Conservation (phyloP, 2,888 invertebrate genomes). For the Thera obeliscata region DNA sequence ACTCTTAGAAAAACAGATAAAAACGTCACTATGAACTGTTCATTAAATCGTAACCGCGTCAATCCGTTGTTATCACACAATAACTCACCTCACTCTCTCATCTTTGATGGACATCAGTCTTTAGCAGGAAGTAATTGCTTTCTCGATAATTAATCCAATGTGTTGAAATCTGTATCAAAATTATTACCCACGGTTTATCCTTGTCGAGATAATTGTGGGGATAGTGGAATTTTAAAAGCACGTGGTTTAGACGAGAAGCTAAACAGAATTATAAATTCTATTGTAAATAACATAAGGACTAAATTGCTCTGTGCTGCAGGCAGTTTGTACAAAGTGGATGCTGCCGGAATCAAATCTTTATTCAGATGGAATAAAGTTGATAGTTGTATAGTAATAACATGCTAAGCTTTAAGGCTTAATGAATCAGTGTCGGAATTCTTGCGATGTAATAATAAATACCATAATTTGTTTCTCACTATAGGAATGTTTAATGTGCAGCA, state of each 20-base stretch:
- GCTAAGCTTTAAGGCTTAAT: neutral
- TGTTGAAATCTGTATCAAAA: constrained; percentile 17
- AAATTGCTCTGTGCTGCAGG: neutral
- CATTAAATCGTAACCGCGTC: neutral
- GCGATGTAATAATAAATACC: neutral
- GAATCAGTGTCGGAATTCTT: constrained; percentile 7
- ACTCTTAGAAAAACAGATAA: too few relatives aligned
- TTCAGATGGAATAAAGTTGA: neutral
- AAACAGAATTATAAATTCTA: constrained; percentile 1
- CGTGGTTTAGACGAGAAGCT: constrained; percentile 2
- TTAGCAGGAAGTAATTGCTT: constrained; percentile 6
- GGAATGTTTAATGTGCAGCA: neutral
- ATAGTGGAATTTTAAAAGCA: constrained; percentile 12
- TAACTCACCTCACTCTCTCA: neutral
- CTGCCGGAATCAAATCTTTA: constrained; percentile 5
- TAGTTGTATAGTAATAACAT: neutral
- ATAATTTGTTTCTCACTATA: neutral
- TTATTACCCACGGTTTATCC: constrained; percentile 17
- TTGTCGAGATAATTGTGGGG: constrained; percentile 15
- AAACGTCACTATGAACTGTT: neutral
- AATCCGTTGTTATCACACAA: neutral
- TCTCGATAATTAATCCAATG: constrained; percentile 7
- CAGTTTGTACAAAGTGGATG: neutral
- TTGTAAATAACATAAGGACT: neutral
- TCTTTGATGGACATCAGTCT: neutral